Conservation (phyloP, 2,113 vertebrate species). For the Candoia aspera region DNA sequence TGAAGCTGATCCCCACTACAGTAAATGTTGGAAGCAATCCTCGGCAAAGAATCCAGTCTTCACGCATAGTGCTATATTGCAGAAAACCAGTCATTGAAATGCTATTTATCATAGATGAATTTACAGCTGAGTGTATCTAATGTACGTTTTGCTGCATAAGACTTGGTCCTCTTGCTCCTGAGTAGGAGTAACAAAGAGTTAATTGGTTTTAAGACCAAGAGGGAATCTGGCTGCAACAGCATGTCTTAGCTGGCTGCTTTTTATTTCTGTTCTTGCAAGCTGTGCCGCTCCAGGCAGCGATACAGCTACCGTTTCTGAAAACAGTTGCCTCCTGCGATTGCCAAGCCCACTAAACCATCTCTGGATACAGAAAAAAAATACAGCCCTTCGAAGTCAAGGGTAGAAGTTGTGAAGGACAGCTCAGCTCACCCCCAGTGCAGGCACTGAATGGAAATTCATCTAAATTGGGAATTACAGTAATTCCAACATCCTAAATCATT, state of each 20-base stretch:
- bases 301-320: background rate
- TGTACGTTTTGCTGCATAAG: background rate
- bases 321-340: background rate
- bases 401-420: background rate
- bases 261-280: slow-evolving; percentile 11
- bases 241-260: background rate
- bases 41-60: background rate
- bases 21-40: background rate
- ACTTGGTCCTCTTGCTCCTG: background rate
- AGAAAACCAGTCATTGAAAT: background rate
- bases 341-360: background rate
- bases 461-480: background rate
- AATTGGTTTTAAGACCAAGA: background rate
- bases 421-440: background rate
- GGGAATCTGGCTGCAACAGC: background rate
- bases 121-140: background rate
- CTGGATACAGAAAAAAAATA: background rate
- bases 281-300: background rate
- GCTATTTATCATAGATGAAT: background rate
- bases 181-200: background rate
- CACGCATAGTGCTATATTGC: background rate
- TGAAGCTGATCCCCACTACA: background rate
- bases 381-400: background rate
- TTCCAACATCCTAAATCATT: background rate
- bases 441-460: background rate